Evolutionary conservation across 2,888 invertebrate genomes (phyloP), one percentile per base, ranked within the genome.

Genomic region (Hyposoter didymator): DNA sequence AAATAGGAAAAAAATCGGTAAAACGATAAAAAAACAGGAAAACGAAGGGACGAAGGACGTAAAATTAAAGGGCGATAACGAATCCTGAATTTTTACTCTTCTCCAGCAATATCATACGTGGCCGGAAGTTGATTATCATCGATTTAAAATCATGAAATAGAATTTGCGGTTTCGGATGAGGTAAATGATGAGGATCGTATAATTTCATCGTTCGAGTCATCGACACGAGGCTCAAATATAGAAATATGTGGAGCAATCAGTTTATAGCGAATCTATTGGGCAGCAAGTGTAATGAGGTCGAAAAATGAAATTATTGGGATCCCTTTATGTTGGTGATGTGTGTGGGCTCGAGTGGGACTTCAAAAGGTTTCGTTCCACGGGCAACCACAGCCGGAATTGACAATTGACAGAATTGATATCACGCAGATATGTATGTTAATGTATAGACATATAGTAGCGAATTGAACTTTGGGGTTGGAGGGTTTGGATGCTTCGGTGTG

Each of bases 381-480:
- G 64, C 47, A 19, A 82, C 78, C 84, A 74, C 88, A 88, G 84
- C 87, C 89, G 90, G 92, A 93, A 93, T 93, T 94, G 94, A 93
- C 93, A 94, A 93, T 93, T 93, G 93, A 93, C 93, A 93, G 91
- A 93, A 93, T 92, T 93, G 93, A 93, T 92, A 92, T 91, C 88
- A 89, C 87, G 64, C 67, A 76, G 43, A 67, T 67, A 66, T 74
- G 74, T 69, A 78, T 55, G 19, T 55, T 17, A 28, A 78, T 67
- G 17, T 39, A 78, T 28, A 32, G 17, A 43, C 45, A 32, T 32
- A 69, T 22, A 67, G 78, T 82, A 69, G 85, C 74, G 73, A 78
- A 75, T 78, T 70, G 28, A 82, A 52, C 35, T 43, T 52, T 52
- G 70, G 70, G 74, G 28, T 67, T 70, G 73, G 70, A 85, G 82